Base-by-base conservation (phyloP, 2,797 vertebrate species). In the Furcifer pardalis region DNA sequence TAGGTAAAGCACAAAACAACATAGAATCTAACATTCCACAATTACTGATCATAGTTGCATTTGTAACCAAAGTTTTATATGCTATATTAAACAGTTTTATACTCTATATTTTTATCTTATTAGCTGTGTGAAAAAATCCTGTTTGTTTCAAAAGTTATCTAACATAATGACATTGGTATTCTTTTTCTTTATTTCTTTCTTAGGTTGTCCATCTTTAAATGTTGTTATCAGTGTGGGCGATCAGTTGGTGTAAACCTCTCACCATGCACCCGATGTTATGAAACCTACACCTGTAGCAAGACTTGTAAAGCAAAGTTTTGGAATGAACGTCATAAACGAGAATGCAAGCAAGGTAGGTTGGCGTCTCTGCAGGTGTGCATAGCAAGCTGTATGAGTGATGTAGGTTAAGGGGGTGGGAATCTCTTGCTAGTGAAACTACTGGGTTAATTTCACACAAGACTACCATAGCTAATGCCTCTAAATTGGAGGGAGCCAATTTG, bases 161-260 rank as follows among this genome's bases (percentile, higher is more conserved):
- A 42, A 7, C 15, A 46, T 37, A 77, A 62, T 69, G 52, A 63
- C 1, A 17, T 23, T 37, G 46, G 44, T 44, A 4, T 44, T 66
- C n/a, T 3, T 37, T 81, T 66, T 62, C 59, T 76, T 37, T 15
- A 9, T 56, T 79, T 52, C 59, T 30, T n/a, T 35, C 21, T 19
- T 89, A 97, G 97, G 81, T 88, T 89, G 37, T 90, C 93, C 1
- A 75, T 88, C 78, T 96, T 97, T 86, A 97, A 94, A 88, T 97
- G 96, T 95, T 98, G 97, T 89, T 97, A 94, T 85, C 93, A 96
- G 66, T 98, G 97, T 5, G 96, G 97, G 4, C 96, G 97, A 73
- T 97, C 97, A 0, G 78, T 94, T 0, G 96, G 93, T 0, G 94
- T 98, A 86, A 95, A 88, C 30, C 95, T 98, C 74, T 72, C 44